Evolutionary conservation across 2,113 vertebrate genomes (phyloP).

Genomic region (Hirundichthys speculiger): DNA sequence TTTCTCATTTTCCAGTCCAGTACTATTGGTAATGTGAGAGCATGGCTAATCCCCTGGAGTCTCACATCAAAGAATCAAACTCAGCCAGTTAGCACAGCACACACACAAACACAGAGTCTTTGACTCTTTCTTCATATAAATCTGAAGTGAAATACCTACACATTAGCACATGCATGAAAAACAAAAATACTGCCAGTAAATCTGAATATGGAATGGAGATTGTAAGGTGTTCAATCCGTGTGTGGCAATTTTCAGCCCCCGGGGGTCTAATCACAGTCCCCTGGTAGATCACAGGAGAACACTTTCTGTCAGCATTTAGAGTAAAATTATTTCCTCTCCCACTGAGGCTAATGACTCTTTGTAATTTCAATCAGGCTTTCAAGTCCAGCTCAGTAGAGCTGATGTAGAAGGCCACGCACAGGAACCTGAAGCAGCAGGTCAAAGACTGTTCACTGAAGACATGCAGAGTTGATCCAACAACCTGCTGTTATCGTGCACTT

Average conservation of each 20-base stretch:
- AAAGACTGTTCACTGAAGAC: conserved; percentile 17
- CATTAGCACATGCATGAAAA: conserved; percentile 1
- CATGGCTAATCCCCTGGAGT: conserved; percentile 70
- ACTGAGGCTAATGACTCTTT: conserved; percentile 57
- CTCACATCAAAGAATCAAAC: conserved; percentile 71
- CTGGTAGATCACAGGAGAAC: conserved; percentile 51
- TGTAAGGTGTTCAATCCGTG: conserved; percentile 17
- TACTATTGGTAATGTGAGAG: conserved; percentile 79
- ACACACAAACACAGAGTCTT: conserved; percentile 4
- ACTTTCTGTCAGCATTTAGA: conserved; percentile 70
- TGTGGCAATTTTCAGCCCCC: conserved; percentile 16
- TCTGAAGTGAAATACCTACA: background rate
- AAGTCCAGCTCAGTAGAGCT: conserved; percentile 4
- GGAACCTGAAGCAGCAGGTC: conserved; percentile 33
- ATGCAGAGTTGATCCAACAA: conserved; percentile 29
- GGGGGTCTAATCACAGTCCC: conserved; percentile 60
- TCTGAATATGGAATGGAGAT: conserved; percentile 36
- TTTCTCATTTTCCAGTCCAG: conserved; percentile 84
- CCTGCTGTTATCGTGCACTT: conserved; percentile 17
- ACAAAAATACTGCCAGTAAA: conserved; percentile 5
- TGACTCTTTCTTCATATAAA: background rate
- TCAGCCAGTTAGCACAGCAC: conserved; percentile 41
- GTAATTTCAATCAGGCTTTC: conserved; percentile 62
- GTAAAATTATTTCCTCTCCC: conserved; percentile 63
- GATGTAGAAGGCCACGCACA: conserved; percentile 17